Base-by-base conservation (phyloP, 2,113 vertebrate species). In the Sphyrna mokarran region DNA sequence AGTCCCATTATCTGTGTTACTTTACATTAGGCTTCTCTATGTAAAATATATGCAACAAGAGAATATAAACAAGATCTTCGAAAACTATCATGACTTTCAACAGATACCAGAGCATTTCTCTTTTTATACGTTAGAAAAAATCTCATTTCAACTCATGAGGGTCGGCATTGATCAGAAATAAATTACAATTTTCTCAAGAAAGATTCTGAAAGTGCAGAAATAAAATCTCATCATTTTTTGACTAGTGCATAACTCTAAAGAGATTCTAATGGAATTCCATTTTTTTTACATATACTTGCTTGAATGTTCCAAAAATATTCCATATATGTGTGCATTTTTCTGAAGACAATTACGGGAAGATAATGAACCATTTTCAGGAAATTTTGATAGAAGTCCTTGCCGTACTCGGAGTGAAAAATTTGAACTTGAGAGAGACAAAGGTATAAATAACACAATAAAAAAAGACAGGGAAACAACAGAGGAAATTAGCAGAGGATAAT, bases 261-360 rank as follows among this genome's bases (percentile, higher is more conserved):
- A 95, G 66, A 69, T 29, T 95, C 68, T 95, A 13, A 40, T 70
- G 93, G 37, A 68, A 95, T 43, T 95, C 68, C 66, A 93, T 68
- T 93, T 68, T 93, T 93, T 93, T 68, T 22, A 93, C 29, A 70
- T 76, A 76, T 76, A 68, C 68, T 95, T 29, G 43, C 68, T 11
- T 95, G 68, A 68, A 66, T 95, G 43, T 69, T 72, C 11, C 69
- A 70, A 40, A 95, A 70, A 95, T 68, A 86, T 68, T 43, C 14
- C 93, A 70, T 23, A 29, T 72, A 95, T 95, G 66, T 23, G 37
- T 40, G 37, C 37, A 48, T 37, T 9, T 94, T 94, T 94, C 29
- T 40, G 93, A 70, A 29, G n/a, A 72, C 43, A 37, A 94, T 69
- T 48, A 72, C 29, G 23, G 37, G 37, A 43, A 68, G n/a, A 69